phyloP scores from a whole-genome alignment of 2,797 vertebrate genomes.

The Pogonophryne albipinna region DNA sequence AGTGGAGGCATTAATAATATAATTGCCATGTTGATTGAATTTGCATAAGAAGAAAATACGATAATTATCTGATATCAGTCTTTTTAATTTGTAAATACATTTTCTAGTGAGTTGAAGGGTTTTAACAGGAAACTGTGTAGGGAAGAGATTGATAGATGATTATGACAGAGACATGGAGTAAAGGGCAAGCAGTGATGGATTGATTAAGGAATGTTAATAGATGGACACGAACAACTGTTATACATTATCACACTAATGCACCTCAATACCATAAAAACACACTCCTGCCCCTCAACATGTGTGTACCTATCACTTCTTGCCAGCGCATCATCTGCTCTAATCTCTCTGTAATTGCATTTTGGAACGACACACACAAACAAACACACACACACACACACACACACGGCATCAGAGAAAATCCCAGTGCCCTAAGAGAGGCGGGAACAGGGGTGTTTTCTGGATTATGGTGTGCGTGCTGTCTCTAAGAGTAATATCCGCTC shows the following conservation, averaged over 20 bases:
- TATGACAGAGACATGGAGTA: not conserved
- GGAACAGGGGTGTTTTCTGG: conserved; percentile 62
- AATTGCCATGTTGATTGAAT: too few species aligned
- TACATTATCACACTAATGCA: not conserved
- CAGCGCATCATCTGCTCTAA: conserved; percentile 52
- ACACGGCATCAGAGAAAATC: conserved; percentile 56
- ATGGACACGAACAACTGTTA: not conserved
- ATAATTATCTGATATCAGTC: too few species aligned
- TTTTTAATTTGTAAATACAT: too few species aligned
- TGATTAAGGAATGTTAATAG: not conserved
- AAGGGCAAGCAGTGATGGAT: not conserved
- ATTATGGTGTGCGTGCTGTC: conserved; percentile 60
- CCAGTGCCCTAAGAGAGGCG: conserved; percentile 19
- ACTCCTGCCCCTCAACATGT: conserved; percentile 26
- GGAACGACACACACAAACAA: conserved; percentile 14
- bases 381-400: conserved; percentile 32
- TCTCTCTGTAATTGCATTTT: conserved; percentile 70
- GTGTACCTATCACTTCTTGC: conserved; percentile 51
- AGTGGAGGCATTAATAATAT: too few species aligned
- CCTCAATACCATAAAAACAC: conserved; percentile 1
- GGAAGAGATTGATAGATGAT: not conserved
- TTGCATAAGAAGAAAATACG: too few species aligned
- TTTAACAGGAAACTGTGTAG: not conserved
- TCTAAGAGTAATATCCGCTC: conserved; percentile 54
- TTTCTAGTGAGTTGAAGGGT: too few species aligned